Conservation (phyloP, 2,888 invertebrate species). For the Bhutanitis thaidina region DNA sequence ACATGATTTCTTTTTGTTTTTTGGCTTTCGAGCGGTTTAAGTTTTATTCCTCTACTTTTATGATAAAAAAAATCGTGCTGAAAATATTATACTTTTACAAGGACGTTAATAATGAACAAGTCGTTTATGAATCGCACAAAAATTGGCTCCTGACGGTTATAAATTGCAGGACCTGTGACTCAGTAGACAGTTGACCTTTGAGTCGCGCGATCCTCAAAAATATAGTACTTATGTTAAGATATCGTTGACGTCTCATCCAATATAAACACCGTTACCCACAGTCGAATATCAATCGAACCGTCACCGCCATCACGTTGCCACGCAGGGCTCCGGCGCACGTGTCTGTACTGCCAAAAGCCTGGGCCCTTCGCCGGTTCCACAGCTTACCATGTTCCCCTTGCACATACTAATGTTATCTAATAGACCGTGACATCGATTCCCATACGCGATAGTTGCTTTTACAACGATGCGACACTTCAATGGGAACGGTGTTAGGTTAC, state of each 20-base stretch:
- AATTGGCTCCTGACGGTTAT: too few relatives aligned
- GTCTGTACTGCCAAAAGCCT: conserved; percentile 16
- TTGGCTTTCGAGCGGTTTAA: too few relatives aligned
- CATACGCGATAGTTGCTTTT: conserved; percentile 12
- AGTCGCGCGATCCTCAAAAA: too few relatives aligned
- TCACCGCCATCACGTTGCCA: conserved; percentile 9
- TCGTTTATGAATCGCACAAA: too few relatives aligned
- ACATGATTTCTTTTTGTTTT: too few relatives aligned
- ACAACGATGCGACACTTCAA: conserved; percentile 12
- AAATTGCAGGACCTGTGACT: too few relatives aligned
- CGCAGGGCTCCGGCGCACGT: conserved; percentile 31
- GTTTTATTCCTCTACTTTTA: too few relatives aligned
- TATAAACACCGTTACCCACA: conserved; percentile 3
- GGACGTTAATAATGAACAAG: too few relatives aligned
- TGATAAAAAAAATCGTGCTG: too few relatives aligned
- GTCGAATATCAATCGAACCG: conserved; percentile 2
- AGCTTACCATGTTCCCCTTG: conserved; percentile 19
- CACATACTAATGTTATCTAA: conserved; percentile 28
- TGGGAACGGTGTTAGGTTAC: not conserved
- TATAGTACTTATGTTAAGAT: too few relatives aligned
- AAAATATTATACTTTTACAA: too few relatives aligned
- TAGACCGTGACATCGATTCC: conserved; percentile 20
- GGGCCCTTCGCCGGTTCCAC: conserved; percentile 2
- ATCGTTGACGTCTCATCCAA: not conserved
- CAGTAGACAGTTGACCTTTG: too few relatives aligned